These are phyloP conservation scores for Gobius niger DNA, from an alignment of 2,113 vertebrate genomes.

Conservation along the genomic window DNA sequence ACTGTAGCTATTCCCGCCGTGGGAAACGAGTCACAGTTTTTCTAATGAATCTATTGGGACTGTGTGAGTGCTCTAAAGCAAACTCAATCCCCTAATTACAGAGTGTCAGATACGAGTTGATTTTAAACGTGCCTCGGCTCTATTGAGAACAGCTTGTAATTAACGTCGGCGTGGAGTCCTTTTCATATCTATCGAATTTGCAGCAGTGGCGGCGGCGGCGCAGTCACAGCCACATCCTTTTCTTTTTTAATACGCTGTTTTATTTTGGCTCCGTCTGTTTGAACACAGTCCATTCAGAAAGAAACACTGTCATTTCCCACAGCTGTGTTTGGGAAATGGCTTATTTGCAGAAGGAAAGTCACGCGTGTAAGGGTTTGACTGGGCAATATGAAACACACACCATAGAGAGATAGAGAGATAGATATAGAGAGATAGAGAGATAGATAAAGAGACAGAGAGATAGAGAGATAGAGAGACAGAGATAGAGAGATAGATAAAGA, in stretches of 20 bases:
- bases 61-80: constrained; percentile 12
- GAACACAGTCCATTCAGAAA: constrained; percentile 28
- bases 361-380: not conserved
- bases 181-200: constrained; percentile 15
- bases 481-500: no score
- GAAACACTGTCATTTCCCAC: constrained; percentile 35
- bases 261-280: constrained; percentile 40
- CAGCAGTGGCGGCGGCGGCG: constrained; percentile 9
- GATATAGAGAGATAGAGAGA: no score
- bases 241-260: constrained; percentile 11
- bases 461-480: no score
- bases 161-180: constrained; percentile 24
- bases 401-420: no score
- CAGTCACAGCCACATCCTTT: not conserved
- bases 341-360: constrained; percentile 13
- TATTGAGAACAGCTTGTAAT: constrained; percentile 40
- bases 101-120: constrained; percentile 26
- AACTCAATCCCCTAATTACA: constrained; percentile 29
- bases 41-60: constrained; percentile 14
- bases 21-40: constrained; percentile 27
- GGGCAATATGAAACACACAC: no score
- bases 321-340: constrained; percentile 49
- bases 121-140: constrained; percentile 24
- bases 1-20: constrained; percentile 15
- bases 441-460: no score